Conservation (phyloP, 1,140 invertebrate species). For the Lasioglossum albipes region DNA sequence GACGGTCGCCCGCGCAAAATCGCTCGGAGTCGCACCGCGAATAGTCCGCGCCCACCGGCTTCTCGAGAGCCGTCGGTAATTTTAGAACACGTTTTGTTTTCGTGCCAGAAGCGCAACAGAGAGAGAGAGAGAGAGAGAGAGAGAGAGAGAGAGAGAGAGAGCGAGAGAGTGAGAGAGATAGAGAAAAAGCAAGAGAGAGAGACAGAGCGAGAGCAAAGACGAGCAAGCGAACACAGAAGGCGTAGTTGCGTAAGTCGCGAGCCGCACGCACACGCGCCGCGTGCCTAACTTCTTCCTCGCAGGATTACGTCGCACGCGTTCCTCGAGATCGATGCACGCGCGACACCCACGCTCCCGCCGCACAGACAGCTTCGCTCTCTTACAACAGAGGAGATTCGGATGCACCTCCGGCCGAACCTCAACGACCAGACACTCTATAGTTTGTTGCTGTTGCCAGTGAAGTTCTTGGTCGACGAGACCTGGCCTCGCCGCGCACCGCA, state of each 20-base stretch:
- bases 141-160: no score
- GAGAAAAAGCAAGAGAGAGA: no score
- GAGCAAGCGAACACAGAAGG: no score
- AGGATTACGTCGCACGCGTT: conserved; percentile 2
- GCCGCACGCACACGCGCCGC: conserved; percentile 20
- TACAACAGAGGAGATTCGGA: no score
- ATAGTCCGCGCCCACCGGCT: conserved; percentile 78
- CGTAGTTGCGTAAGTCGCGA: conserved; percentile 2
- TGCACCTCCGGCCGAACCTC: no score
- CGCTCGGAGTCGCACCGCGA: conserved; percentile 73
- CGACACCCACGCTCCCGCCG: conserved; percentile 6
- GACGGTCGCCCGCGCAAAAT: conserved; percentile 77
- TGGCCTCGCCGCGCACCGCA: no score
- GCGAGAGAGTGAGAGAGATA: no score
- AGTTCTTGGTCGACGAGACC: neutral
- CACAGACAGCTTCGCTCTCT: no score
- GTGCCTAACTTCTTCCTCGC: neutral
- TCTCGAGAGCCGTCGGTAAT: conserved; percentile 67
- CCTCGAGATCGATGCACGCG: conserved; percentile 21
- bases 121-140: no score
- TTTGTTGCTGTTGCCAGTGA: neutral
- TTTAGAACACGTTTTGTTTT: conserved; percentile 73
- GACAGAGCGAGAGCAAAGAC: no score
- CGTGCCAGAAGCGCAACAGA: conserved; percentile 53
- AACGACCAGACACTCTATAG: no score